Base-by-base conservation (phyloP, 2,797 vertebrate species). In the Morelia viridis region DNA sequence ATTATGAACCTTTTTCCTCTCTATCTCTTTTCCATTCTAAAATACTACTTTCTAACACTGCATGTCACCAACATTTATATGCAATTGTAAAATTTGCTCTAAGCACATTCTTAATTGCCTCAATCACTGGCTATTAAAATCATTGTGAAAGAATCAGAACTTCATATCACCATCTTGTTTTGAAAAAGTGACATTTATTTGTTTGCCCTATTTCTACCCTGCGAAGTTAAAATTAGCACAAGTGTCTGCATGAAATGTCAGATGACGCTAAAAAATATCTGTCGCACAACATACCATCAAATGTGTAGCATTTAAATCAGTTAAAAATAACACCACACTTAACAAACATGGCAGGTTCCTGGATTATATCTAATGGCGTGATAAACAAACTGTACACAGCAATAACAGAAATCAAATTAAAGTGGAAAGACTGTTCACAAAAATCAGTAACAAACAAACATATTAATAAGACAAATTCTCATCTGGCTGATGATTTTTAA, bases 161-260 rank as follows among this genome's bases (percentile, higher is more conserved):
- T 92, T 85, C 94, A 85, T 86, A 53, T 83, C 91, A 93, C 11
- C 91, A 87, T 71, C 93, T 95, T 95, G 89, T 94, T 96, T 96
- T 91, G 57, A 90, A 91, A 89, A 50, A 26, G 71, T 96, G 96
- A 95, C 94, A 96, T 96, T 96, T 95, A 90, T 95, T 95, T 93
- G 85, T 95, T 96, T 95, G 92, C 86, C 89, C 80, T 93, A 91
- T 89, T 92, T 94, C 93, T 91, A 57, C 95, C 88, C 95, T 76
- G 94, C 94, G 94, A 92, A 93, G 57, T 80, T 95, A 96, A 95
- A 96, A 94, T 95, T 96, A 95, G 95, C 90, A 90, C 89, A 95
- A 96, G 93, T 91, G 96, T 97, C 97, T 96, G 95, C 94, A 95
- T 93, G 94, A 95, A 96, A 96, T 94, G 94, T 96, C 96, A 96